Conservation (phyloP, 2,888 invertebrate species). For the Priocnemis perturbator region DNA sequence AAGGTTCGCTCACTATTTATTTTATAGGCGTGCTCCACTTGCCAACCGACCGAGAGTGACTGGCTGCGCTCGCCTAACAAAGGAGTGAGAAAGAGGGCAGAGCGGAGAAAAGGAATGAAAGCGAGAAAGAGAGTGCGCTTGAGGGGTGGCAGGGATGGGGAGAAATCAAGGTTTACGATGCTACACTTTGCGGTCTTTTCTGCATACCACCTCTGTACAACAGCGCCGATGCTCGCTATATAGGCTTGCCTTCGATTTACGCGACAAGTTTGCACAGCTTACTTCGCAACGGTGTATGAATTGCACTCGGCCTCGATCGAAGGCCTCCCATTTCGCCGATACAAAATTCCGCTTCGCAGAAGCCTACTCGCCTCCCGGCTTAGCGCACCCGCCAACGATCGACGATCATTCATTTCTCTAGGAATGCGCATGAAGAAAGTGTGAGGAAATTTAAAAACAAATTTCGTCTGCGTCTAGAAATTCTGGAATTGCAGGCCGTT, state of each 20-base stretch:
- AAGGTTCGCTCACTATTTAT: slow-evolving; percentile 54
- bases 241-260: not conserved
- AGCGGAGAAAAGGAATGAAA: slow-evolving; percentile 11
- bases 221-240: too few relatives aligned
- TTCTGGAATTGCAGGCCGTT: not conserved
- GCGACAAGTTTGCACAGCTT: slow-evolving; percentile 11
- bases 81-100: slow-evolving; percentile 3
- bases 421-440: too few relatives aligned
- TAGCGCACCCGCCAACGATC: not conserved
- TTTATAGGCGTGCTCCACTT: slow-evolving; percentile 61
- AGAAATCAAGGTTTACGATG: slow-evolving; percentile 53
- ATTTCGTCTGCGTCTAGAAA: not conserved
- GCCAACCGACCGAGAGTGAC: slow-evolving; percentile 32
- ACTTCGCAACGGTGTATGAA: not conserved
- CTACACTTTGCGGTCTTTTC: slow-evolving; percentile 50
- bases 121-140: not conserved
- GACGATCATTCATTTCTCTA: not conserved
- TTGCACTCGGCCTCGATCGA: not conserved
- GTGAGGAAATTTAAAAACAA: not conserved
- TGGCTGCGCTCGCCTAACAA: slow-evolving; percentile 39
- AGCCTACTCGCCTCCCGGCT: not conserved
- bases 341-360: too few relatives aligned
- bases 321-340: too few relatives aligned
- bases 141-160: slow-evolving; percentile 20
- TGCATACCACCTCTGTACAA: slow-evolving; percentile 42